Conservation (phyloP, 1,140 invertebrate species). For the Oscheius sp. region DNA sequence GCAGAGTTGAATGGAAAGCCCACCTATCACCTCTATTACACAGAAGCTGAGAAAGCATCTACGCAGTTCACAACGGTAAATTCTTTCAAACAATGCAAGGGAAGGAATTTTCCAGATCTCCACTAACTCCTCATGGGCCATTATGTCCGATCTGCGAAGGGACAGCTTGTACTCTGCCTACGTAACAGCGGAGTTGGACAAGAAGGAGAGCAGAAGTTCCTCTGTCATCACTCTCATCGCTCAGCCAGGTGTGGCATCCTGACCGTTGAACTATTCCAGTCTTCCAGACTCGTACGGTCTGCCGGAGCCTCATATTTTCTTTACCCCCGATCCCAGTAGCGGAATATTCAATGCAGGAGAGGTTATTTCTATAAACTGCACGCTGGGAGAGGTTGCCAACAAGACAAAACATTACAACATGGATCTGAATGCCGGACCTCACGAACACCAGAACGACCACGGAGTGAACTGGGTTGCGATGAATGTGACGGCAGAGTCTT, state of each 20-base stretch:
- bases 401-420: constrained; percentile 25
- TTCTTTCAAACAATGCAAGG: neutral
- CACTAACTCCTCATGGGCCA: constrained; percentile 26
- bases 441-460: constrained; percentile 26
- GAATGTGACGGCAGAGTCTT: constrained; percentile 4
- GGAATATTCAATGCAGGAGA: constrained; percentile 8
- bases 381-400: neutral
- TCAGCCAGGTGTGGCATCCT: neutral
- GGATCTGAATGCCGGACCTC: constrained; percentile 25
- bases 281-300: constrained; percentile 4
- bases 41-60: neutral
- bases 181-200: constrained; percentile 12
- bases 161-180: constrained; percentile 24
- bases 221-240: constrained; percentile 19
- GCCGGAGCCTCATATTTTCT: constrained; percentile 21
- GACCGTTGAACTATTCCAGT: neutral
- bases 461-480: constrained; percentile 17
- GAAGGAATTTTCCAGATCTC: neutral
- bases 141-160: constrained; percentile 19
- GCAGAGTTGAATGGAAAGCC: neutral
- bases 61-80: neutral
- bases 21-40: neutral
- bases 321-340: constrained; percentile 11
- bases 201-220: constrained; percentile 11
- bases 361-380: constrained; percentile 24